A percentile compares a stretch with the other conserved stretches of the same genome.
phyloP scores from a whole-genome alignment of 2,888 invertebrate genomes.

The Schizaphis graminum region DNA sequence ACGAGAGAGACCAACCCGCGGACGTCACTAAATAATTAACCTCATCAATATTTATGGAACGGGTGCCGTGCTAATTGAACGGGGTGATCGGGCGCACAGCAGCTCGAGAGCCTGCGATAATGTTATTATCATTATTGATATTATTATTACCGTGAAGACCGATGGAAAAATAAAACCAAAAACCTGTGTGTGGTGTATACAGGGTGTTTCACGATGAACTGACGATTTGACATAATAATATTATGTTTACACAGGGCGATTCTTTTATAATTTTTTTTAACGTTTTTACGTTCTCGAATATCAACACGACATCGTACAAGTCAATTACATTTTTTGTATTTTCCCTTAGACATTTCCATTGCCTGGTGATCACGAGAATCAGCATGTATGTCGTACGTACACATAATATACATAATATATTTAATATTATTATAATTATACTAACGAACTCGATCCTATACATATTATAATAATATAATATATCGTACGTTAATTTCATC shows the following conservation, averaged over 20 bases:
- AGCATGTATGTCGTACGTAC: background rate
- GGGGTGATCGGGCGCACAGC: background rate
- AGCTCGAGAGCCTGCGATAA: background rate
- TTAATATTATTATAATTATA: background rate
- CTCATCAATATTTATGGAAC: conserved; percentile 47
- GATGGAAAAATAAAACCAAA: background rate
- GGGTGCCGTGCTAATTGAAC: conserved; percentile 38
- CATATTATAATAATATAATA: background rate
- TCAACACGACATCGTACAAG: background rate
- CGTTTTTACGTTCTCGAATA: background rate
- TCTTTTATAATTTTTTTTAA: background rate
- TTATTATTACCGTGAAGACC: background rate
- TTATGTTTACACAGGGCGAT: background rate
- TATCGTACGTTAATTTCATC: background rate
- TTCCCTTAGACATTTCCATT: background rate
- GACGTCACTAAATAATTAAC: conserved; percentile 21
- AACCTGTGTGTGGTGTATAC: background rate
- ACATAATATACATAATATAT: background rate
- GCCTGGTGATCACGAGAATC: background rate
- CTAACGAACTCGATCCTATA: background rate
- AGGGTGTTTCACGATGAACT: too few species aligned
- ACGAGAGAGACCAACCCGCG: background rate
- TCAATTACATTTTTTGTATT: background rate
- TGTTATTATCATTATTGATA: background rate
- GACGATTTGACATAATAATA: background rate